Conservation (phyloP, 2,888 invertebrate genomes). For the Caenorhabditis afra region DNA sequence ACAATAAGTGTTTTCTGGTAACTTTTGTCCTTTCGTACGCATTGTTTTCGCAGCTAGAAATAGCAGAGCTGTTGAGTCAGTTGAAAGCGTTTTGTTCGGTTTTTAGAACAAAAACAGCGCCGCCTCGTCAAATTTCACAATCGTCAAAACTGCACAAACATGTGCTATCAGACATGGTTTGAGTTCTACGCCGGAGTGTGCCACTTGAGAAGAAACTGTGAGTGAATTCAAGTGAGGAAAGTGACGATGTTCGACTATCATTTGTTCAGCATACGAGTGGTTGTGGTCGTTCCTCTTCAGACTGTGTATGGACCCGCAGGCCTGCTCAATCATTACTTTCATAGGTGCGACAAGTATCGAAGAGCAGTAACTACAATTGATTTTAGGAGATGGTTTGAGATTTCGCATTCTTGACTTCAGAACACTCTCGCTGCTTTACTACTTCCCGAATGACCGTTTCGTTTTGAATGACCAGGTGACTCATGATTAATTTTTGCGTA, state of each 20-base stretch:
- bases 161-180: conserved; percentile 35
- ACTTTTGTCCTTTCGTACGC: not conserved
- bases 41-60: not conserved
- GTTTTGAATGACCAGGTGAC: conserved; percentile 44
- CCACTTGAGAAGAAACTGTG: conserved; percentile 50
- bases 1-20: not conserved
- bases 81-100: conserved; percentile 18
- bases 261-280: conserved; percentile 52
- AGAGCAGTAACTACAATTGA: no score
- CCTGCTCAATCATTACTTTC: conserved; percentile 53
- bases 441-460: conserved; percentile 49
- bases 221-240: conserved; percentile 1
- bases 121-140: conserved; percentile 14
- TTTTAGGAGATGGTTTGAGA: conserved; percentile 44
- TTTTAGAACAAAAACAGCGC: conserved; percentile 33
- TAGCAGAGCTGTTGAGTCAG: not conserved
- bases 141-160: conserved; percentile 24
- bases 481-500: not conserved
- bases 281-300: conserved; percentile 55
- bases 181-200: conserved; percentile 40
- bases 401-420: conserved; percentile 44
- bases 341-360: conserved; percentile 24
- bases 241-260: no score
- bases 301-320: conserved; percentile 51
- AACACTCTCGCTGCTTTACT: conserved; percentile 46